Conservation (phyloP, 2,113 vertebrate genomes). For the Campylomormyrus numenius region DNA sequence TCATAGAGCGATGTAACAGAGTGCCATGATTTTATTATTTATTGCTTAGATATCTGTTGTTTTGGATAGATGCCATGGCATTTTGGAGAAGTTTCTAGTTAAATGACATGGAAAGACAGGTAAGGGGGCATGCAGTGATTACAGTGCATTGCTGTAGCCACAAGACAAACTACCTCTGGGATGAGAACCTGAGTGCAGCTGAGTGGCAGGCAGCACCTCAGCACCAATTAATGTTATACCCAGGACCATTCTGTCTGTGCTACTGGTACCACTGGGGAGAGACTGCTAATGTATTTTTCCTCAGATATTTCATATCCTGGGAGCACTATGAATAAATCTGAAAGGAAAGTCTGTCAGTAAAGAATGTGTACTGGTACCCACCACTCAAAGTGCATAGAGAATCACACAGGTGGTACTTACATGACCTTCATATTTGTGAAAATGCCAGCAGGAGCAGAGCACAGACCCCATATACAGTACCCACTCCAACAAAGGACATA, state of each 20-base stretch:
- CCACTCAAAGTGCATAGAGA: not conserved
- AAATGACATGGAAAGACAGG: too few species aligned
- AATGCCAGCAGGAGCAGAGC: not conserved
- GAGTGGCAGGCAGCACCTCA: too few species aligned
- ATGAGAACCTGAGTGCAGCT: too few species aligned
- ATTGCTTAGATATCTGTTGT: too few species aligned
- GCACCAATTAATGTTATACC: too few species aligned
- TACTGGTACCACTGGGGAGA: conserved; percentile 97
- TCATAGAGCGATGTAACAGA: too few species aligned
- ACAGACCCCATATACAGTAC: not conserved
- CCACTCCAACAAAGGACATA: not conserved
- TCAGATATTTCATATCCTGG: conserved; percentile 37
- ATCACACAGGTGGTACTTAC: not conserved
- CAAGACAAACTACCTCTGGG: too few species aligned
- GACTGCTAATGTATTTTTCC: conserved; percentile 88
- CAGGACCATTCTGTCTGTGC: conserved; percentile 76
- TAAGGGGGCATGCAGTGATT: too few species aligned
- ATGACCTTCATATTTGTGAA: not conserved
- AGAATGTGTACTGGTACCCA: not conserved
- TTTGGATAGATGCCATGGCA: too few species aligned
- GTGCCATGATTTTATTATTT: too few species aligned
- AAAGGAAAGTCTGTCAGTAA: not conserved
- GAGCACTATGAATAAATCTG: conserved; percentile 65
- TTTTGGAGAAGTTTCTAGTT: too few species aligned
- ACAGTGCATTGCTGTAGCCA: too few species aligned